Conservation (phyloP, 2,888 invertebrate genomes). For the Ophion slaviceki region DNA sequence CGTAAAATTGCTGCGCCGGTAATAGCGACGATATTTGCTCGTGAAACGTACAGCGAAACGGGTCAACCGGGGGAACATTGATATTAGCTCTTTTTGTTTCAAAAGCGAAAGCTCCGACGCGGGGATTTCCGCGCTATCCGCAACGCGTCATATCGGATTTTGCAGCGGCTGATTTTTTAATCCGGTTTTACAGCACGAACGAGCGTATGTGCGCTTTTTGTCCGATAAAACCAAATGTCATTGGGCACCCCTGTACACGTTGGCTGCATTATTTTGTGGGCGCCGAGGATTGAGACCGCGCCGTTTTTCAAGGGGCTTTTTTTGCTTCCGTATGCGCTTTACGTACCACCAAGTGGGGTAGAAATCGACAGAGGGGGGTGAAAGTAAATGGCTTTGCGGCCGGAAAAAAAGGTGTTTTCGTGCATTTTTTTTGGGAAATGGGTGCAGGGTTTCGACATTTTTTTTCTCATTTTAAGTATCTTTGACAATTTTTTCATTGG, state of each 20-base stretch:
- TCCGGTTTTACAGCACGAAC: conserved; percentile 45
- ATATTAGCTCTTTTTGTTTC: background rate
- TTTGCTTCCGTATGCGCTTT: too few relatives aligned
- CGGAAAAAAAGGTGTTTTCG: too few relatives aligned
- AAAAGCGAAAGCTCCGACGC: background rate
- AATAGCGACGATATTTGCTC: background rate
- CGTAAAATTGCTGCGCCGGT: background rate
- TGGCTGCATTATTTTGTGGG: conserved; percentile 23
- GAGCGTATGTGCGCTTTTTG: conserved; percentile 7
- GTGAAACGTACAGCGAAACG: background rate
- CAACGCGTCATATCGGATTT: conserved; percentile 44
- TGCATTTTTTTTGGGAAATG: too few relatives aligned
- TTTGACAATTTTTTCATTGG: too few relatives aligned
- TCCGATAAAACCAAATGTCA: conserved; percentile 27
- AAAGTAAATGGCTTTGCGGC: too few relatives aligned
- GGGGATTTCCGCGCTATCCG: conserved; percentile 12
- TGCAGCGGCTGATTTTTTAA: conserved; percentile 46
- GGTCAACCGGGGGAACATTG: background rate
- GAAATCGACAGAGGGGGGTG: too few relatives aligned
- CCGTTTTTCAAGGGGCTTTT: too few relatives aligned
- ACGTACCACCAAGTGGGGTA: too few relatives aligned
- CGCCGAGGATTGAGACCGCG: conserved; percentile 1
- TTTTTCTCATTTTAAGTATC: too few relatives aligned
- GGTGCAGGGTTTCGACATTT: too few relatives aligned
- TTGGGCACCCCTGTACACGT: background rate